Evolutionary conservation across 2,888 invertebrate species (phyloP).

Genomic region (Drosophila kambysellisi): DNA sequence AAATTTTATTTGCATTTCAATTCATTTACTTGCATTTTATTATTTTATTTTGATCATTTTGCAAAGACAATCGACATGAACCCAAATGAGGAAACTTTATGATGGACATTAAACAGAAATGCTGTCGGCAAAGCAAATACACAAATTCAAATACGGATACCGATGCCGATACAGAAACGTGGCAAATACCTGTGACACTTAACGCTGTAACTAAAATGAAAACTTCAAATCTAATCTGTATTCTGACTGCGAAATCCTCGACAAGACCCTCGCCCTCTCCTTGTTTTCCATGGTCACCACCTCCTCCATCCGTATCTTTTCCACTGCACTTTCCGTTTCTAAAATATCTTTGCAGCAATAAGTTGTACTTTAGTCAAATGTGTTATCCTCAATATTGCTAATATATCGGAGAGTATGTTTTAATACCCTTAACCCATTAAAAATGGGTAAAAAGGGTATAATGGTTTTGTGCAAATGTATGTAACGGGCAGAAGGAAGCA

Average conservation of each 20-base stretch:
- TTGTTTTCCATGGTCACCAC: neutral
- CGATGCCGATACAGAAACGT: neutral
- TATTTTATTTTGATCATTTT: slow-evolving; percentile 69
- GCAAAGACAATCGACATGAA: slow-evolving; percentile 71
- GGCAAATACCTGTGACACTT: neutral
- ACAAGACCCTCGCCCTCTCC: neutral
- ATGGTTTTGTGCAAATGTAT: too few species aligned
- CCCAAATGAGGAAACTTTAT: slow-evolving; percentile 70
- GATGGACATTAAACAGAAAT: slow-evolving; percentile 51
- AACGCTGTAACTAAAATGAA: neutral
- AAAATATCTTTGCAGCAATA: neutral
- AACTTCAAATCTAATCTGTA: neutral
- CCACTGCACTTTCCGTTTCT: neutral
- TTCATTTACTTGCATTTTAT: slow-evolving; percentile 76
- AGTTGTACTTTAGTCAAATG: neutral
- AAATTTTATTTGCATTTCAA: slow-evolving; percentile 78
- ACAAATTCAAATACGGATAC: neutral
- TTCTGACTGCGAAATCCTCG: neutral
- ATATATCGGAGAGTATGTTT: neutral
- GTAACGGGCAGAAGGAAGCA: too few species aligned
- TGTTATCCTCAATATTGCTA: neutral
- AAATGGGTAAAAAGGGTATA: too few species aligned
- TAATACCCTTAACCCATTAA: too few species aligned
- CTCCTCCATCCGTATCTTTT: neutral
- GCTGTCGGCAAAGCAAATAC: neutral